phyloP scores from a whole-genome alignment of 2,797 vertebrate genomes.

The Anguilla obscura region DNA sequence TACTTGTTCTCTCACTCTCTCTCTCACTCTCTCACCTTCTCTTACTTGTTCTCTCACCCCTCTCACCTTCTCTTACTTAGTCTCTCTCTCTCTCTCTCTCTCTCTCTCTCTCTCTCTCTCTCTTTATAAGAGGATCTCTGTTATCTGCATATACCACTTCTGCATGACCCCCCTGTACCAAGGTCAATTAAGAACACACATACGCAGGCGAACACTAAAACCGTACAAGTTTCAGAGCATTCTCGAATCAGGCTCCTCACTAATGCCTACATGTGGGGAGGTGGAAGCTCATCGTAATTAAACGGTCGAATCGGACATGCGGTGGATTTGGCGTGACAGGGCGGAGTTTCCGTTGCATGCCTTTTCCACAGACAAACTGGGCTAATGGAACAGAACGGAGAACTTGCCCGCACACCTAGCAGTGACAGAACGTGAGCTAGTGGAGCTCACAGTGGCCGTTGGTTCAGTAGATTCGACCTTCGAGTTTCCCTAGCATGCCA shows the following conservation, averaged over 20 bases:
- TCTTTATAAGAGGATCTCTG: background rate
- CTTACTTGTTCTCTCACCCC: background rate
- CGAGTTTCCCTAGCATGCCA: background rate
- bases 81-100: background rate
- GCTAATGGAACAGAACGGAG: background rate
- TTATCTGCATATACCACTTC: too few species aligned
- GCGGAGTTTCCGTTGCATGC: background rate
- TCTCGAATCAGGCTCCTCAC: too few species aligned
- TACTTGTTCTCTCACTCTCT: too few species aligned
- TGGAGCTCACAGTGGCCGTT: background rate
- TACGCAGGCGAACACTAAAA: too few species aligned
- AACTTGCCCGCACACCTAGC: background rate
- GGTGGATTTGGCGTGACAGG: background rate
- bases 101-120: constrained; percentile 28
- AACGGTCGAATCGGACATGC: background rate
- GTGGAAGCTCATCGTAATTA: background rate
- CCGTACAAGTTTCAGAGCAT: too few species aligned
- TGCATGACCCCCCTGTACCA: too few species aligned
- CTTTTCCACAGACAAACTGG: background rate
- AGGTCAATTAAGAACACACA: too few species aligned
- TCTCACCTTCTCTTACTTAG: background rate
- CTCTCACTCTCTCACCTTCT: too few species aligned
- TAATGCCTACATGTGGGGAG: background rate
- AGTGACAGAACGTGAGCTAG: background rate
- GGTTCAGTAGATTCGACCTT: background rate